Conservation (phyloP, 2,888 invertebrate genomes). For the Lasius platythorax region DNA sequence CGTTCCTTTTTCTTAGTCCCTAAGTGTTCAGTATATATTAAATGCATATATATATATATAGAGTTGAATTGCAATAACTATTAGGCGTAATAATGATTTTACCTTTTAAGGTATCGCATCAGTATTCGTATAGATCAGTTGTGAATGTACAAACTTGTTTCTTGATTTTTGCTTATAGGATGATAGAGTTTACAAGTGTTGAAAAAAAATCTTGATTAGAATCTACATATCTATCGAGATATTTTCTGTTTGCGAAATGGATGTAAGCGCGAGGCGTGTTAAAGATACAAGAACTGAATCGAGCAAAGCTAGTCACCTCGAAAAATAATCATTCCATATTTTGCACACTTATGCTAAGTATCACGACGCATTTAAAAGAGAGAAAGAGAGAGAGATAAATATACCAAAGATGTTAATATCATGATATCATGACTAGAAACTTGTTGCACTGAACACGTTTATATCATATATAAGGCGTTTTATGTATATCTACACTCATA, state of each 20-base stretch:
- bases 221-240: background rate
- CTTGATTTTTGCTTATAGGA: conserved; percentile 5
- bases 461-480: conserved; percentile 36
- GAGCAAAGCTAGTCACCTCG: conserved; percentile 62
- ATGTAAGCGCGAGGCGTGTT: conserved; percentile 53
- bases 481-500: conserved; percentile 51
- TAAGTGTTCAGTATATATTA: conserved; percentile 47
- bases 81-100: conserved; percentile 60
- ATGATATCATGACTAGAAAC: background rate
- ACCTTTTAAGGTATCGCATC: conserved; percentile 28
- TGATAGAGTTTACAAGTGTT: conserved; percentile 1
- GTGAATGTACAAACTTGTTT: conserved; percentile 16
- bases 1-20: conserved; percentile 56
- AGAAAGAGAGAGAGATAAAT: background rate
- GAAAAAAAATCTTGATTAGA: background rate
- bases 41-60: conserved; percentile 28
- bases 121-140: conserved; percentile 37
- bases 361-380: conserved; percentile 28
- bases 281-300: conserved; percentile 65
- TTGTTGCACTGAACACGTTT: conserved; percentile 41
- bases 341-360: conserved; percentile 43
- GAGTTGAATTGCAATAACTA: conserved; percentile 61
- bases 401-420: conserved; percentile 47
- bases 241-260: conserved; percentile 33
- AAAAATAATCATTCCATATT: conserved; percentile 59